A percentile compares a stretch with the other conserved stretches of the same genome.
phyloP scores from a whole-genome alignment of 2,888 invertebrate genomes.

The Rhagophthalmus giganteus region DNA sequence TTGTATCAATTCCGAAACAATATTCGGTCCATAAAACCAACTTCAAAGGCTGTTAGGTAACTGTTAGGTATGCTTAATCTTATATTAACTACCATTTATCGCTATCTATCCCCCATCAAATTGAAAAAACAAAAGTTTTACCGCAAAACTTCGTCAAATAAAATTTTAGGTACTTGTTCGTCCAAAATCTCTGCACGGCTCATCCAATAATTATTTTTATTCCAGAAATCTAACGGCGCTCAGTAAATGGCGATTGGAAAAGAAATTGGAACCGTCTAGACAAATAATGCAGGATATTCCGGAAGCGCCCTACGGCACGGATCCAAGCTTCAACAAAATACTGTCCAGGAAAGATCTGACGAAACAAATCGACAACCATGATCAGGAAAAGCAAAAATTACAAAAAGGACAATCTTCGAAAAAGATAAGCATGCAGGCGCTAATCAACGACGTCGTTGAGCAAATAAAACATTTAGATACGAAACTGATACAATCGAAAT shows the following conservation, averaged over 20 bases:
- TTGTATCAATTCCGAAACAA: too few species aligned
- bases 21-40: too few species aligned
- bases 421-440: conserved; percentile 54
- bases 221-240: conserved; percentile 58
- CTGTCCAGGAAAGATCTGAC: conserved; percentile 54
- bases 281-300: conserved; percentile 12
- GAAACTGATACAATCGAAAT: conserved; percentile 44
- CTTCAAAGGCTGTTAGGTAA: too few species aligned
- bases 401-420: conserved; percentile 43
- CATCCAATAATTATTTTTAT: too few species aligned
- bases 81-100: too few species aligned
- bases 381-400: conserved; percentile 20
- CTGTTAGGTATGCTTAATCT: too few species aligned
- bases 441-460: conserved; percentile 51
- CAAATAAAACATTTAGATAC: conserved; percentile 50
- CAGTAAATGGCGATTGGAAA: conserved; percentile 59
- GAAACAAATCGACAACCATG: conserved; percentile 40
- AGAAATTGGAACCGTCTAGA: conserved; percentile 37
- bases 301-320: conserved; percentile 60
- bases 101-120: too few species aligned
- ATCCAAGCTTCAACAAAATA: conserved; percentile 60
- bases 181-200: too few species aligned
- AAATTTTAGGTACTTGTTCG: too few species aligned
- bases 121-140: too few species aligned
- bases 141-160: too few species aligned